Evolutionary conservation across 2,888 invertebrate species (phyloP).

Genomic region (Troilus luridus): DNA sequence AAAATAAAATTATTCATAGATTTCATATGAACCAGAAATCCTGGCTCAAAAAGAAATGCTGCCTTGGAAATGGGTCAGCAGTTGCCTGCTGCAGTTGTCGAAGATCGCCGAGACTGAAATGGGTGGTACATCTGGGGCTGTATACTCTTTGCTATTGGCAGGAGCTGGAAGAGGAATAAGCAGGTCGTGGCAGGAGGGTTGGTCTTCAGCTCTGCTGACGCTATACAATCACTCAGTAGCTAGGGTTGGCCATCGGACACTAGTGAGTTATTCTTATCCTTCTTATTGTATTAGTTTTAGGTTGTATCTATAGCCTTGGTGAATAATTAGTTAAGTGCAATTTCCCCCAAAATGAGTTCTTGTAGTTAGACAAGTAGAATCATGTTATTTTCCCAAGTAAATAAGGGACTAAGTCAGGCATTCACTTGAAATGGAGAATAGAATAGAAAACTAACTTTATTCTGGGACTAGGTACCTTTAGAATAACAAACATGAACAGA

Average conservation of each 20-base stretch:
- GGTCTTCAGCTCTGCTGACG: conserved; percentile 73
- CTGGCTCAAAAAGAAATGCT: neutral
- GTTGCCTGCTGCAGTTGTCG: conserved; percentile 65
- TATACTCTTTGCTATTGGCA: conserved; percentile 81
- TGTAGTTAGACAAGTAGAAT: too few relatives aligned
- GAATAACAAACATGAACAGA: too few relatives aligned
- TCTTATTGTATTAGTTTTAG: too few relatives aligned
- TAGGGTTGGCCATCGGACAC: conserved; percentile 81
- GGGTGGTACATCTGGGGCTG: conserved; percentile 85
- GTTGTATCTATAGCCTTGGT: too few relatives aligned
- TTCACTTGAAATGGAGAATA: too few relatives aligned
- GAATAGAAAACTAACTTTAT: too few relatives aligned
- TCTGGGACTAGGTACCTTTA: too few relatives aligned
- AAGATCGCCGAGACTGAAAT: conserved; percentile 78
- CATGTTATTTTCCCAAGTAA: too few relatives aligned
- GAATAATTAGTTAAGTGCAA: too few relatives aligned
- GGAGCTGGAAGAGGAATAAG: conserved; percentile 67
- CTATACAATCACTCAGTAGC: conserved; percentile 82
- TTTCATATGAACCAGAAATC: neutral
- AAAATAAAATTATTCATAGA: too few relatives aligned
- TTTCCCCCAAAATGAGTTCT: too few relatives aligned
- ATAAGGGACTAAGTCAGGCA: too few relatives aligned
- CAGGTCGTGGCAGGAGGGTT: conserved; percentile 73
- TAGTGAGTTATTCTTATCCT: conserved; percentile 70
- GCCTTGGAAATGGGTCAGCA: conserved; percentile 16